A percentile compares a stretch with the other conserved stretches of the same genome.
Evolutionary conservation across 2,113 vertebrate genomes (phyloP).

Genomic region (Cariama cristata): DNA sequence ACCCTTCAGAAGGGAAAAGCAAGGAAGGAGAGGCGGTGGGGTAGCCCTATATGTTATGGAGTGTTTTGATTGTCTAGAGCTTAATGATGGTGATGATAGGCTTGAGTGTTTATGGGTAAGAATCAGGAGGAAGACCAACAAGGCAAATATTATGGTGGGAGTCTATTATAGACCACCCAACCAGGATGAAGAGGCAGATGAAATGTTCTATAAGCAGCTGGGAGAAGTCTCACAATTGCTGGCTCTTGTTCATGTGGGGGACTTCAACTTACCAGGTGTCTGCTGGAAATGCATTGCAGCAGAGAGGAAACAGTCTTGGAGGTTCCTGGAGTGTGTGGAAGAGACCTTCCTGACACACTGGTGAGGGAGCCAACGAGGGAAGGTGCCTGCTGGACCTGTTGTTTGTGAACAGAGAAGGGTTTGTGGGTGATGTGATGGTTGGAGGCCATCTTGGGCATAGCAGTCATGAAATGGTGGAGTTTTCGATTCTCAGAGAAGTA

Average conservation of each 20-base stretch:
- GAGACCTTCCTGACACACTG: background rate
- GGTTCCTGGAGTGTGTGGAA: background rate
- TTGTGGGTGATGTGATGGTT: background rate
- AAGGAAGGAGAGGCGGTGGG: background rate
- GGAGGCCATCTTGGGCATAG: background rate
- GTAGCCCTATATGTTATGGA: background rate
- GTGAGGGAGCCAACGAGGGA: background rate
- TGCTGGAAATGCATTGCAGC: background rate
- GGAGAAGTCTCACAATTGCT: background rate
- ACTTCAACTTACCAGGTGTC: background rate
- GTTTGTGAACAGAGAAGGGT: background rate
- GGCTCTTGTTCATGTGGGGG: background rate
- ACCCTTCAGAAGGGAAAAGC: background rate
- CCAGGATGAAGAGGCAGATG: background rate
- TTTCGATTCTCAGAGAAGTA: background rate
- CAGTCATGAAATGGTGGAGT: background rate
- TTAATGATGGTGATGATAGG: background rate
- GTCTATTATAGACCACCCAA: background rate
- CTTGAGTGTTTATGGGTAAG: background rate
- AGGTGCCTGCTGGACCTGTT: background rate
- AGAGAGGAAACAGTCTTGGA: background rate
- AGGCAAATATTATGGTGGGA: background rate
- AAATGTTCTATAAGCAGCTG: background rate
- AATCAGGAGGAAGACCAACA: background rate
- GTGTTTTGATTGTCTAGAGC: background rate